A percentile compares a stretch with the other conserved stretches of the same genome.
Evolutionary conservation across 2,113 vertebrate genomes (phyloP).

Genomic region (Tychaedon coryphoeus): DNA sequence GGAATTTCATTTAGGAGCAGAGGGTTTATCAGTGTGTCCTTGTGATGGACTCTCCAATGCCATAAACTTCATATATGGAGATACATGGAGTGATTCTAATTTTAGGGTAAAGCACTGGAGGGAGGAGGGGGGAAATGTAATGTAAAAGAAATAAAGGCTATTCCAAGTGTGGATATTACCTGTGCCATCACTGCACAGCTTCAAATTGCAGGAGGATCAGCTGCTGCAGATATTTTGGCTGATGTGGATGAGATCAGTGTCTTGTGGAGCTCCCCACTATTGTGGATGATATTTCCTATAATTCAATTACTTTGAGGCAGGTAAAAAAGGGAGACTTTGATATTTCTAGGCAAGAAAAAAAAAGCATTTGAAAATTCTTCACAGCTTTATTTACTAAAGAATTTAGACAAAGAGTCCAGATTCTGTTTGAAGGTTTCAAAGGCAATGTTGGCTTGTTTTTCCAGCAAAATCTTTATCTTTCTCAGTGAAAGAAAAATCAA

Average conservation of each 20-base stretch:
- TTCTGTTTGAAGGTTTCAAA: neutral
- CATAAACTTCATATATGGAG: neutral
- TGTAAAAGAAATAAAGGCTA: neutral
- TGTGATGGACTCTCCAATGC: neutral
- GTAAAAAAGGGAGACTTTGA: neutral
- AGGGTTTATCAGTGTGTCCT: constrained; percentile 9
- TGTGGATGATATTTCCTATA: neutral
- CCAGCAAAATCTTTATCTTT: neutral
- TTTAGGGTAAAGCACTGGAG: neutral
- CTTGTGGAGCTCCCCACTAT: neutral
- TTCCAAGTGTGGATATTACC: neutral
- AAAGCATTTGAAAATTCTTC: neutral
- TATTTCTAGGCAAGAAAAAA: neutral
- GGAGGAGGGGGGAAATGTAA: fast-evolving
- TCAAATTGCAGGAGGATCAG: neutral
- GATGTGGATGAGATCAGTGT: neutral
- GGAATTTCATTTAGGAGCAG: neutral
- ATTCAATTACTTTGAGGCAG: neutral
- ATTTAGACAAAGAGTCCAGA: neutral
- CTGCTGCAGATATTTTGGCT: neutral
- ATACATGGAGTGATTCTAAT: neutral
- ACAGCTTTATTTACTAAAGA: neutral
- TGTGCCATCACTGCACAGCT: neutral
- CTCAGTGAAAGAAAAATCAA: neutral
- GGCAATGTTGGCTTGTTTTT: neutral